Evolutionary conservation across 2,113 vertebrate genomes (phyloP).

Genomic region (Hippocampus mohnikei): DNA sequence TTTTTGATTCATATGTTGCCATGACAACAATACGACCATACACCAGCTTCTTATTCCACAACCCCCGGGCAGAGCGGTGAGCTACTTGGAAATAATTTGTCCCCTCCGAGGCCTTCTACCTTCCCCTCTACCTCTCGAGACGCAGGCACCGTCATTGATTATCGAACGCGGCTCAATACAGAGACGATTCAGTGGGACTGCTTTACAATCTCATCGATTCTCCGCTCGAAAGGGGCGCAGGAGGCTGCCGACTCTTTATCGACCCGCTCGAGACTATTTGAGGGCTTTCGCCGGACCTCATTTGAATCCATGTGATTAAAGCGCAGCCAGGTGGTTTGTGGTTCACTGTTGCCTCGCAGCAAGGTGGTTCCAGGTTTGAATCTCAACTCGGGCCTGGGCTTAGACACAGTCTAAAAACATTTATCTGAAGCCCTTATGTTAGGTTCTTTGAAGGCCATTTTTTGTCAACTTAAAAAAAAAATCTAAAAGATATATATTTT

Average conservation of each 20-base stretch:
- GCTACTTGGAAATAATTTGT: conserved; percentile 30
- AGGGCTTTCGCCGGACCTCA: neutral
- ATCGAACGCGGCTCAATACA: conserved; percentile 30
- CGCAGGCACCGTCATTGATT: conserved; percentile 58
- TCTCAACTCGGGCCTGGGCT: too few relatives aligned
- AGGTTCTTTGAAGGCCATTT: too few relatives aligned
- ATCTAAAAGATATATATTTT: too few relatives aligned
- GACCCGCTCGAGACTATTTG: neutral
- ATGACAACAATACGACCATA: neutral
- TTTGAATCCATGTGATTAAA: neutral
- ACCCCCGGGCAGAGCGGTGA: conserved; percentile 24
- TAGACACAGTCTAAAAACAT: too few relatives aligned
- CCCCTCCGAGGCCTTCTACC: conserved; percentile 9
- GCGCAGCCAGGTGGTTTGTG: neutral
- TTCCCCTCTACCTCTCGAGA: conserved; percentile 19
- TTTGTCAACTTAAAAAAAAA: too few relatives aligned
- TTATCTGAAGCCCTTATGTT: too few relatives aligned
- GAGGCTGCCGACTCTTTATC: neutral
- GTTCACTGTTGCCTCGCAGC: too few relatives aligned
- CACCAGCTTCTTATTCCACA: conserved; percentile 18
- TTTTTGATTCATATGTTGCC: neutral
- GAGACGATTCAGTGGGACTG: conserved; percentile 35
- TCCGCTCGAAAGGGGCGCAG: conserved; percentile 2
- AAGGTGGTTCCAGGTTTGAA: too few relatives aligned
- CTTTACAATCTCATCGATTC: conserved; percentile 22